phyloP scores from a whole-genome alignment of 2,888 invertebrate genomes.

The Drosophila anomelani region DNA sequence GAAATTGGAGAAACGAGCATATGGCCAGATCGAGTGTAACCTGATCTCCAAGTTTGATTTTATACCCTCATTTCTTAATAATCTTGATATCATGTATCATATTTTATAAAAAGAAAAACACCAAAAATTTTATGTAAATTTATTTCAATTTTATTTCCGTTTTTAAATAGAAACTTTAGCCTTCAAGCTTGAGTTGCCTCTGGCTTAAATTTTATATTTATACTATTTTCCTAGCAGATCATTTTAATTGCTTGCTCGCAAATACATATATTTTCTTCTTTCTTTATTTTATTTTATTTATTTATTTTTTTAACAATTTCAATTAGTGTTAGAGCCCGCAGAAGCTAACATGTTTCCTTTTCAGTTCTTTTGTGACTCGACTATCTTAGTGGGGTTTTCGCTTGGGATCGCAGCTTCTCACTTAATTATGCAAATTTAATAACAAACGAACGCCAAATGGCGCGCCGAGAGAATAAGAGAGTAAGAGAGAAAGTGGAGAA shows the following conservation, averaged over 20 bases:
- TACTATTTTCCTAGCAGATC: neutral
- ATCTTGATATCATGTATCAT: no score
- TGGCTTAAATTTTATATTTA: neutral
- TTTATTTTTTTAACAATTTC: constrained; percentile 1
- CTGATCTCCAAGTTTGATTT: neutral
- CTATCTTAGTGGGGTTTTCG: constrained; percentile 7
- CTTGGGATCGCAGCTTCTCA: constrained; percentile 54
- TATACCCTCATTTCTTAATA: no score
- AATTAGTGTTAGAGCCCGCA: constrained; percentile 14
- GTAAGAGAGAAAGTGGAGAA: neutral
- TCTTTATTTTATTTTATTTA: constrained; percentile 1
- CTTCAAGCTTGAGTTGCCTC: neutral
- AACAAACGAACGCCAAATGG: constrained; percentile 67
- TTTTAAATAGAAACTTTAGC: no score
- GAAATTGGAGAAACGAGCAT: constrained; percentile 9
- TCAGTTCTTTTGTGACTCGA: neutral
- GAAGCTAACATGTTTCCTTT: constrained; percentile 13
- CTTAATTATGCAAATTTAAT: constrained; percentile 78
- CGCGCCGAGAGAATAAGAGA: constrained; percentile 24
- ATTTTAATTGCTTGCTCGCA: neutral
- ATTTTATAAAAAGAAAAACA: no score
- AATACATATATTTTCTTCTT: neutral
- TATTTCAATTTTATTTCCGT: no score
- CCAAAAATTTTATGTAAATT: no score
- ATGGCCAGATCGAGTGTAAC: constrained; percentile 6